Evolutionary conservation across 2,113 vertebrate species (phyloP), one percentile per base, ranked within the genome.

Genomic region (Nyctereutes procyonoides): DNA sequence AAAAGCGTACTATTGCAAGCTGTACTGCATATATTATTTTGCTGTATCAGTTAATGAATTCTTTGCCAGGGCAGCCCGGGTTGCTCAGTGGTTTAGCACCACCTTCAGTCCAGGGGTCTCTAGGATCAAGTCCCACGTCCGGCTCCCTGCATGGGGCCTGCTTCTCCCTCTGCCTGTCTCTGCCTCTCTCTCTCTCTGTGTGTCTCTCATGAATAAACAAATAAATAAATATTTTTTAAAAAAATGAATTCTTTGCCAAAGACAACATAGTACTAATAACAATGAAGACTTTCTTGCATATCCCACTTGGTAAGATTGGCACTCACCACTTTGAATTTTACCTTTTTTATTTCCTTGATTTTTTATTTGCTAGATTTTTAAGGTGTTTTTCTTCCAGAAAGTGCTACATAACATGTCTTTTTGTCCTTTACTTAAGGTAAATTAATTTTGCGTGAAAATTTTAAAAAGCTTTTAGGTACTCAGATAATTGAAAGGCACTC

Each of bases 401-500:
- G 48, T 60, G 10, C 26, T 73, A 5, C 1, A 24, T 77, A 53
- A 22, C 24, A 67, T 92, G 8, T 32, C 30, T 80, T 89, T 26
- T 3, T 63, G 22, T 58, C 56, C 65, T 84, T 93, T 85, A 55
- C 53, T 65, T 80, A 85, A 94, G 85, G 79, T 83, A 63, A 95
- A 73, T 81, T 90, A 74, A 88, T 81, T 85, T 20, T 90, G 14
- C 79, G 76, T 53, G 9, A 60, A 97, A 86, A 11, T 16, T 73
- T 74, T 14, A 55, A 81, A 35, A 77, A 32, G 2, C 8, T 43
- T 81, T 65, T 35, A 67, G 69, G 7, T 97, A 19, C 24, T 91
- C n/a, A 91, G 38, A 87, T 82, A 5, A 77, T 87, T 73, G 14
- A 86, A 85, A 88, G 12, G 4, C 62, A 62, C 53, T 65, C 19